Conservation (phyloP, 2,888 invertebrate species). For the Agriotes lineatus region DNA sequence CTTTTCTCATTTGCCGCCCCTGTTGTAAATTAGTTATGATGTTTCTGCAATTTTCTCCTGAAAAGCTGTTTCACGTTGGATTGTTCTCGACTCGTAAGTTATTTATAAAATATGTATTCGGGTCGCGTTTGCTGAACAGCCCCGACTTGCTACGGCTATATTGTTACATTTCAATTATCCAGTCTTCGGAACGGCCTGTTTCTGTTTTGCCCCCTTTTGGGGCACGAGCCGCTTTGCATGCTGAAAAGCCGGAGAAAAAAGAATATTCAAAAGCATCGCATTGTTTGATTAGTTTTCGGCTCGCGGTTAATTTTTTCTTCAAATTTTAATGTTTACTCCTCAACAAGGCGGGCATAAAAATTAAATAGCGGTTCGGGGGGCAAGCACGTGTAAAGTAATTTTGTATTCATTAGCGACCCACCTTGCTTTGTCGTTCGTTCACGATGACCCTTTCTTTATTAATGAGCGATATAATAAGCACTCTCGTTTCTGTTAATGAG, state of each 20-base stretch:
- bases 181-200: not conserved
- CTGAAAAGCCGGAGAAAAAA: no score
- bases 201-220: not conserved
- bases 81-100: not conserved
- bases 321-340: not conserved
- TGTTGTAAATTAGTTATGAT: not conserved
- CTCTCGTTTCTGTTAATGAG: constrained; percentile 8
- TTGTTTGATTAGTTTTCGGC: not conserved
- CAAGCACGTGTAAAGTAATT: not conserved
- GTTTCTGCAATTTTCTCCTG: constrained; percentile 1
- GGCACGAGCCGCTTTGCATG: not conserved
- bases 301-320: constrained; percentile 10
- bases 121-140: not conserved
- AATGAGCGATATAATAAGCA: constrained; percentile 2
- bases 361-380: constrained; percentile 2
- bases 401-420: not conserved
- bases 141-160: no score
- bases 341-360: not conserved
- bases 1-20: not conserved
- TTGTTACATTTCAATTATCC: not conserved
- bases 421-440: not conserved
- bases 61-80: not conserved
- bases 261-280: no score
- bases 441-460: not conserved
- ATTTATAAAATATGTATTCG: constrained; percentile 14